Conservation (phyloP, 1,140 invertebrate genomes). For the Bombus turneri region DNA sequence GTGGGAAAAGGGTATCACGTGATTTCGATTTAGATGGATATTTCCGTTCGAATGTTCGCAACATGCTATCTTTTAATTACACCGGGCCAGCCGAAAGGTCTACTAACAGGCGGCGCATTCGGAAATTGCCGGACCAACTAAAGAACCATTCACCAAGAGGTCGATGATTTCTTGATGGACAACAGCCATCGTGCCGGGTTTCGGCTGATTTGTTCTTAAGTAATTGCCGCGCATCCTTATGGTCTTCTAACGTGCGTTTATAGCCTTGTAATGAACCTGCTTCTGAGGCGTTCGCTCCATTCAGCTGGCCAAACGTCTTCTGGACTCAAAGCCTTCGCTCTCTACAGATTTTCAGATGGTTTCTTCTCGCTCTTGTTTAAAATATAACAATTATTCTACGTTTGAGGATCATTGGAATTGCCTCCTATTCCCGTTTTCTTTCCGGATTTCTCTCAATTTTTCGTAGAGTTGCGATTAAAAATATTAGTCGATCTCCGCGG, state of each 20-base stretch:
- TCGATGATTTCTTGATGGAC: constrained; percentile 68
- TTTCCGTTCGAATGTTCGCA: constrained; percentile 7
- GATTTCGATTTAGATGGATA: not conserved
- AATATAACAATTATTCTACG: not conserved
- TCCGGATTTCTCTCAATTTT: not conserved
- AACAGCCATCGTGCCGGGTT: constrained; percentile 67
- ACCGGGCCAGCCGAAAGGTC: not conserved
- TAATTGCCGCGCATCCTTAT: constrained; percentile 78
- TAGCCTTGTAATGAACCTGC: constrained; percentile 80
- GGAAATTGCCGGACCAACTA: constrained; percentile 36
- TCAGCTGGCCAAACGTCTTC: constrained; percentile 29
- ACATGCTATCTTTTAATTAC: constrained; percentile 50
- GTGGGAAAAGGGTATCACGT: not conserved
- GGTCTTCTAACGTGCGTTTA: constrained; percentile 78
- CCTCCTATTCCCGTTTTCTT: not conserved
- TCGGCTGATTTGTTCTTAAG: constrained; percentile 80
- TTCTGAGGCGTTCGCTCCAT: constrained; percentile 73
- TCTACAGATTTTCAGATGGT: not conserved
- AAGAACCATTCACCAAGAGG: constrained; percentile 48
- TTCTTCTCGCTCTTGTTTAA: not conserved
- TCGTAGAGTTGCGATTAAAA: not conserved
- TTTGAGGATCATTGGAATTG: constrained; percentile 7
- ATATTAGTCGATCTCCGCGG: not conserved
- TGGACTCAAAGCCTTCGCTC: not conserved
- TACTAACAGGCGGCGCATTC: constrained; percentile 28